A percentile compares a stretch with the other conserved stretches of the same genome.
phyloP scores from a whole-genome alignment of 2,797 vertebrate genomes.

The Anabacerthia variegaticeps region DNA sequence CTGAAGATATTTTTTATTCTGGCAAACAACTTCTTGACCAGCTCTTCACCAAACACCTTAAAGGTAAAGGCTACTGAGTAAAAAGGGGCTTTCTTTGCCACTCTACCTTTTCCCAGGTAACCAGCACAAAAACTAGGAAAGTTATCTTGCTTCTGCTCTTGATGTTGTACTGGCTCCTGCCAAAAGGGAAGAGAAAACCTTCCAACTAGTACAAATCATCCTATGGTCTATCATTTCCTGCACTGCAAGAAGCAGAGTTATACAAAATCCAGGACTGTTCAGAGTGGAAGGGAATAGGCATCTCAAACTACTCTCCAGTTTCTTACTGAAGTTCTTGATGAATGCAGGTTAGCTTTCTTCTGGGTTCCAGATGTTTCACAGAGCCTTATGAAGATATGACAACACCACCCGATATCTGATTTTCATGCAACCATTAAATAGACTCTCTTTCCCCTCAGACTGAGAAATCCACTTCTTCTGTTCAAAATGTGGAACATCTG shows the following conservation, averaged over 20 bases:
- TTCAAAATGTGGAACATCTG: slow-evolving; percentile 27
- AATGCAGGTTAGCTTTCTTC: background rate
- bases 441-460: background rate
- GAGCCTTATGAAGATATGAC: background rate
- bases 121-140: background rate
- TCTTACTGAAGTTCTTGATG: background rate
- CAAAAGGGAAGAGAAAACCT: background rate
- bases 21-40: background rate
- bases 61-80: background rate
- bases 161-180: background rate
- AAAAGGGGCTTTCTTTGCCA: background rate
- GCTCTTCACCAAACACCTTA: background rate
- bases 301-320: background rate
- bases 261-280: background rate
- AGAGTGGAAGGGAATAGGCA: background rate
- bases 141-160: background rate
- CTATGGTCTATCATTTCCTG: background rate
- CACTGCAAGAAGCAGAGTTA: background rate
- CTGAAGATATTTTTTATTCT: background rate
- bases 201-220: background rate
- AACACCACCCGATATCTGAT: background rate
- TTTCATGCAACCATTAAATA: background rate
- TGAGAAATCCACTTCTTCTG: background rate
- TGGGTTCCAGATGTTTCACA: background rate
- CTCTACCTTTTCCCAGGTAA: background rate